These are phyloP conservation scores for Procavia capensis DNA, from an alignment of 2,113 vertebrate species.

Conservation along the genomic window DNA sequence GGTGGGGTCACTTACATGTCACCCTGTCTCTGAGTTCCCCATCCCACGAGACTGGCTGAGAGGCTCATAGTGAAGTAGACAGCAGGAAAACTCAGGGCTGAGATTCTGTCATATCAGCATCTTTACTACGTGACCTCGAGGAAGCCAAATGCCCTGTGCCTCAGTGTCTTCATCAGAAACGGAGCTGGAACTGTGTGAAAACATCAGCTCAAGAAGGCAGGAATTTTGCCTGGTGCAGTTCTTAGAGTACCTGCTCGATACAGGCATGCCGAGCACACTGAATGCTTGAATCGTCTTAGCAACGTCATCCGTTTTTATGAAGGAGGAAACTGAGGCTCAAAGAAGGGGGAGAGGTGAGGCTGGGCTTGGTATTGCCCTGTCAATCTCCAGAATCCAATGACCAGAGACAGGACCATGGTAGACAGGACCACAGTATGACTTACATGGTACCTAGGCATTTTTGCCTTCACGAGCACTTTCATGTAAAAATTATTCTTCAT, in stretches of 20 bases:
- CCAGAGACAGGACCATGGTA: not conserved
- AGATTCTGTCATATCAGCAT: not conserved
- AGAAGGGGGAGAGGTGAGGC: not conserved
- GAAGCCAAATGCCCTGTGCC: not conserved
- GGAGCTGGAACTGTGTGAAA: not conserved
- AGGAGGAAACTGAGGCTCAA: not conserved
- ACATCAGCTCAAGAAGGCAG: not conserved
- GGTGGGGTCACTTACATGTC: no score
- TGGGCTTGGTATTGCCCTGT: not conserved
- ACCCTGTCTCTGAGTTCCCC: not conserved
- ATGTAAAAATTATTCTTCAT: not conserved
- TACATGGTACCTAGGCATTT: rapidly evolving
- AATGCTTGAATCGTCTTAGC: rapidly evolving
- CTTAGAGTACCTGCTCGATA: not conserved
- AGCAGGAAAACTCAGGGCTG: not conserved
- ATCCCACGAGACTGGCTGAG: not conserved
- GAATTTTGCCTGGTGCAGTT: not conserved
- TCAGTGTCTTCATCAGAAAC: not conserved
- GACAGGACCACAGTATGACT: not conserved
- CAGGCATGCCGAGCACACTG: rapidly evolving
- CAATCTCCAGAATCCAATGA: no score
- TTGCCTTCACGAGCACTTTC: not conserved
- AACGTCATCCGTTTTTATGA: rapidly evolving
- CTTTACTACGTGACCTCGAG: not conserved
- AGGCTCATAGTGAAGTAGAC: not conserved